These are phyloP conservation scores for Dolichoris vasculosae DNA, from an alignment of 1,140 invertebrate species.

Conservation along the genomic window DNA sequence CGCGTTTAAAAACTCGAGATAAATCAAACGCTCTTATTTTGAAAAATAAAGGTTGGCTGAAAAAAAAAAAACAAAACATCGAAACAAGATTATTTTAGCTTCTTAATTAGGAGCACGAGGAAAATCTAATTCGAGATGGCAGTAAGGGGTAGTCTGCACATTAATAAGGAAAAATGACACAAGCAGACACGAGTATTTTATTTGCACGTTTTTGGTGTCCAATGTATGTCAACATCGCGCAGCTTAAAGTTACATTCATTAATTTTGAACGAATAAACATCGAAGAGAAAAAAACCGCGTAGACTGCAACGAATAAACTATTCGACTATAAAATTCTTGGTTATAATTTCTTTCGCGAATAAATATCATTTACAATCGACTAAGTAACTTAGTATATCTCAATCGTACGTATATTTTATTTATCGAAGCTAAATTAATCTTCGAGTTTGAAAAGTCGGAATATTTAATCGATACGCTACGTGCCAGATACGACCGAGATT, in stretches of 20 bases:
- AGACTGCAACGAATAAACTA: neutral
- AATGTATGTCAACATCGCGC: neutral
- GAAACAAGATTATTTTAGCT: conserved; percentile 13
- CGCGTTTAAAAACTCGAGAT: too few species aligned
- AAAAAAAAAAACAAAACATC: neutral
- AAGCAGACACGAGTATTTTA: neutral
- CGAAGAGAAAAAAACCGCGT: neutral
- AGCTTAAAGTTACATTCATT: conserved; percentile 23
- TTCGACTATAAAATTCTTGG: neutral
- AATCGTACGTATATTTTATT: neutral
- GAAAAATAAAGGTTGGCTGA: neutral
- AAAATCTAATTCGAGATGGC: conserved; percentile 2
- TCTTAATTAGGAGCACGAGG: conserved; percentile 7
- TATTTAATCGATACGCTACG: neutral
- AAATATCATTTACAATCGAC: neutral
- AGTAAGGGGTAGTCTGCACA: too few species aligned
- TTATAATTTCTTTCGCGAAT: neutral
- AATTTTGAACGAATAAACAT: conserved; percentile 19
- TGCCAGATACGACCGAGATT: neutral
- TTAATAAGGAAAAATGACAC: conserved; percentile 21
- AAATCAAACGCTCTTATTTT: neutral
- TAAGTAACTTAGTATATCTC: neutral
- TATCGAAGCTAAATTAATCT: neutral
- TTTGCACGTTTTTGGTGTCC: neutral
- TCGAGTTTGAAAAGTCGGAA: neutral